These are phyloP conservation scores for Rhegmatorhina hoffmannsi DNA, from an alignment of 2,113 vertebrate species.

Conservation along the genomic window DNA sequence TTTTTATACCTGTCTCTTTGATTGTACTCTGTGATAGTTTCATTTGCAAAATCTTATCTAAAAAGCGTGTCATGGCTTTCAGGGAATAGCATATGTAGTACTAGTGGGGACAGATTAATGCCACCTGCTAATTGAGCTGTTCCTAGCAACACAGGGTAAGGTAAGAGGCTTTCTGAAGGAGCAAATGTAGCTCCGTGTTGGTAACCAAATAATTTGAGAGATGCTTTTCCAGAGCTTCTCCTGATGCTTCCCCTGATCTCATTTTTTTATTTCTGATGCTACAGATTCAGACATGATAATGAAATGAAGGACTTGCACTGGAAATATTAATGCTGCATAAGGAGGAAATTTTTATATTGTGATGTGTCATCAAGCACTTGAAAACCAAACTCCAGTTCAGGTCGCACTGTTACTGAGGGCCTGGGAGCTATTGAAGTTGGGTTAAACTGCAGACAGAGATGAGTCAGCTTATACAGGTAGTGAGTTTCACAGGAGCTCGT, in stretches of 20 bases:
- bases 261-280: background rate
- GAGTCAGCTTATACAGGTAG: background rate
- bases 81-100: background rate
- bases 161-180: background rate
- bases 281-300: background rate
- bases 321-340: background rate
- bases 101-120: background rate
- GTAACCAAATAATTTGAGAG: background rate
- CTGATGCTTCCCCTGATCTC: background rate
- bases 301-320: background rate
- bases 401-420: background rate
- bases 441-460: background rate
- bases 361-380: background rate
- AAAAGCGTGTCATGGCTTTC: background rate
- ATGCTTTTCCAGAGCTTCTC: background rate
- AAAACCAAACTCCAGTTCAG: background rate
- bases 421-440: background rate
- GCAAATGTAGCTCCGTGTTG: background rate
- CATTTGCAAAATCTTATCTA: background rate
- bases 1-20: background rate
- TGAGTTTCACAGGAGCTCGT: background rate
- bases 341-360: background rate
- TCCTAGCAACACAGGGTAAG: background rate
- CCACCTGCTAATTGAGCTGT: background rate
- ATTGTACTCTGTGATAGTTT: background rate